These are phyloP conservation scores for Suricata suricatta DNA, from an alignment of 2,113 vertebrate species.

Conservation along the genomic window DNA sequence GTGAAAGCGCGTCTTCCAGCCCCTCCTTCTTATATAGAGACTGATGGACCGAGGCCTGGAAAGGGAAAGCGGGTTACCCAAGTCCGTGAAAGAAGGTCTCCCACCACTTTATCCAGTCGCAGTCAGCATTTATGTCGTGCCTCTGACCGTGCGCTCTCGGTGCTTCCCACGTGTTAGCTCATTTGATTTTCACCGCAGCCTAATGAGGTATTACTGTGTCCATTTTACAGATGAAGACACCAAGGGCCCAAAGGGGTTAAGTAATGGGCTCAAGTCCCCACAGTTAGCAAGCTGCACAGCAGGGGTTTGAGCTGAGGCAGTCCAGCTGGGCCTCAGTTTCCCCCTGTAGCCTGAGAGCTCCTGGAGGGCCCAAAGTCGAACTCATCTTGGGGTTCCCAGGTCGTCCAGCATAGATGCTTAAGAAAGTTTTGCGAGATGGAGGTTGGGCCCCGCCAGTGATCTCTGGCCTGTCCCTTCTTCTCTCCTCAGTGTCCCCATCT, in stretches of 20 bases:
- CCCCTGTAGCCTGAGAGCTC: not conserved
- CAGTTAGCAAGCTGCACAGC: not conserved
- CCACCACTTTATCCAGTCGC: not conserved
- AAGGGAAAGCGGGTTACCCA: not conserved
- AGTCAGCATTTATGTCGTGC: not conserved
- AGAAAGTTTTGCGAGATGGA: not conserved
- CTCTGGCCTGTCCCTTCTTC: not conserved
- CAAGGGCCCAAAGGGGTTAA: not conserved
- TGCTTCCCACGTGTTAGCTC: not conserved
- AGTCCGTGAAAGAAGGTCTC: not conserved
- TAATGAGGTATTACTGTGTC: not conserved
- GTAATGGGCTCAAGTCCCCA: not conserved
- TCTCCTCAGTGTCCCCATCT: slow-evolving; percentile 3
- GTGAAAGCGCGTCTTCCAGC: not conserved
- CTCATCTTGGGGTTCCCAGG: not conserved
- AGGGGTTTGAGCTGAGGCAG: not conserved
- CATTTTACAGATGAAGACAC: slow-evolving; percentile 37
- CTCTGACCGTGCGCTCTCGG: not conserved
- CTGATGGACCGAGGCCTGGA: not conserved
- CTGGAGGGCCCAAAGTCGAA: not conserved
- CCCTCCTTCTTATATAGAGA: not conserved
- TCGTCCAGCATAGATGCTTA: not conserved
- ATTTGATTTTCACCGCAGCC: not conserved
- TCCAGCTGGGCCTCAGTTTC: not conserved
- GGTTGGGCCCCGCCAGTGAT: not conserved